A percentile compares a stretch with the other conserved stretches of the same genome.
These are phyloP conservation scores for Bradysia coprophila DNA, from an alignment of 1,140 invertebrate species.

Conservation along the genomic window DNA sequence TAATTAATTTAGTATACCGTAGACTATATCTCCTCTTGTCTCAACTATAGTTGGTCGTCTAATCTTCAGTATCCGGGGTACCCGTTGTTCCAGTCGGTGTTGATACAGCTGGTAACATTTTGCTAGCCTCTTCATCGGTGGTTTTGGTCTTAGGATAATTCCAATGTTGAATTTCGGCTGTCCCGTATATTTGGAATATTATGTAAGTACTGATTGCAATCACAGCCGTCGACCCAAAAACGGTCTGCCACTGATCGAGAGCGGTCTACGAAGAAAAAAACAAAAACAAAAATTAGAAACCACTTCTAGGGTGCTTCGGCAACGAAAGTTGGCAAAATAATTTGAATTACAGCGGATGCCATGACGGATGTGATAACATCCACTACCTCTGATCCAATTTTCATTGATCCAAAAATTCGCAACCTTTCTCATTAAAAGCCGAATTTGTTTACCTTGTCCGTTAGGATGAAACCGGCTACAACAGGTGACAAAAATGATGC, in stretches of 20 bases:
- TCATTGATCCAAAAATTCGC: slow-evolving; percentile 10
- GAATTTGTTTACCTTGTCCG: slow-evolving; percentile 42
- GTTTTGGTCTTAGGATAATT: slow-evolving; percentile 25
- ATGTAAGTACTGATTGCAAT: slow-evolving; percentile 46
- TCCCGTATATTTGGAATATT: slow-evolving; percentile 47
- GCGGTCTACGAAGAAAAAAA: slow-evolving; percentile 27
- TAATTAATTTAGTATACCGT: too few species aligned
- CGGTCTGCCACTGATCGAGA: slow-evolving; percentile 46
- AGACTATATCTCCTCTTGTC: too few species aligned
- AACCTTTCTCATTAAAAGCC: slow-evolving; percentile 45
- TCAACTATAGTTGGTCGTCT: too few species aligned
- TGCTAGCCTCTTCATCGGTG: slow-evolving; percentile 6
- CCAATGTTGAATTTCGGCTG: slow-evolving; percentile 41
- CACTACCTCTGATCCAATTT: background rate
- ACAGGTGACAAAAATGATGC: slow-evolving; percentile 49
- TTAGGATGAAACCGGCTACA: slow-evolving; percentile 35
- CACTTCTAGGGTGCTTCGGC: too few species aligned
- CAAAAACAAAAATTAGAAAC: slow-evolving; percentile 13
- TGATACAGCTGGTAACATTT: slow-evolving; percentile 4
- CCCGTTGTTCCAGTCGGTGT: too few species aligned
- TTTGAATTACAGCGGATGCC: too few species aligned
- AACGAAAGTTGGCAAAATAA: too few species aligned
- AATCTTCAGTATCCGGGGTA: too few species aligned
- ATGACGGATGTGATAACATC: too few species aligned
- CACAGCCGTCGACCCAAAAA: slow-evolving; percentile 44